These are phyloP conservation scores for Eptesicus fuscus DNA, from an alignment of 2,113 vertebrate species.

Conservation along the genomic window DNA sequence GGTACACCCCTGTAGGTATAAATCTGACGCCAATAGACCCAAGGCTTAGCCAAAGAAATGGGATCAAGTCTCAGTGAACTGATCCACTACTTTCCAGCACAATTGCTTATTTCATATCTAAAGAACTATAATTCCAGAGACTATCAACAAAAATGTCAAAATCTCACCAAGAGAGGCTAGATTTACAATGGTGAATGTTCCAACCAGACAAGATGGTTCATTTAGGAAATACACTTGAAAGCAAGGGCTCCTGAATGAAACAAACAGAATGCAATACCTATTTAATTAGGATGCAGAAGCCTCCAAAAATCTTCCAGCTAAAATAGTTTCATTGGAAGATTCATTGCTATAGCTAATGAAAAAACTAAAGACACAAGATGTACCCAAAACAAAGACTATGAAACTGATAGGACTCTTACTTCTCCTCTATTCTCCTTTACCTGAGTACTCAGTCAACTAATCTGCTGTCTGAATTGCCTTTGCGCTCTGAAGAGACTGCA, in stretches of 20 bases:
- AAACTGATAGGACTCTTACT: too few relatives aligned
- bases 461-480: background rate
- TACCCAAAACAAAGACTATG: background rate
- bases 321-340: background rate
- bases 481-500: background rate
- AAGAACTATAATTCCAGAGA: background rate
- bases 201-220: background rate
- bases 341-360: background rate
- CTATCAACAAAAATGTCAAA: background rate
- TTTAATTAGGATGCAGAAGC: background rate
- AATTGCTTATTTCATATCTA: background rate
- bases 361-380: background rate
- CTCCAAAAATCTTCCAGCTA: background rate
- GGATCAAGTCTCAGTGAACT: background rate
- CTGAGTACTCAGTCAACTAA: background rate
- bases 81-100: background rate
- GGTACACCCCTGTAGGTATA: background rate
- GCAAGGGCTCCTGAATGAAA: background rate
- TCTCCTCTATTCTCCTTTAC: background rate
- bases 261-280: background rate
- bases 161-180: background rate
- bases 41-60: background rate
- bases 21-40: background rate
- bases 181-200: background rate
- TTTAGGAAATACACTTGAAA: background rate